Conservation (phyloP, 2,113 vertebrate species). For the Poecile atricapillus region DNA sequence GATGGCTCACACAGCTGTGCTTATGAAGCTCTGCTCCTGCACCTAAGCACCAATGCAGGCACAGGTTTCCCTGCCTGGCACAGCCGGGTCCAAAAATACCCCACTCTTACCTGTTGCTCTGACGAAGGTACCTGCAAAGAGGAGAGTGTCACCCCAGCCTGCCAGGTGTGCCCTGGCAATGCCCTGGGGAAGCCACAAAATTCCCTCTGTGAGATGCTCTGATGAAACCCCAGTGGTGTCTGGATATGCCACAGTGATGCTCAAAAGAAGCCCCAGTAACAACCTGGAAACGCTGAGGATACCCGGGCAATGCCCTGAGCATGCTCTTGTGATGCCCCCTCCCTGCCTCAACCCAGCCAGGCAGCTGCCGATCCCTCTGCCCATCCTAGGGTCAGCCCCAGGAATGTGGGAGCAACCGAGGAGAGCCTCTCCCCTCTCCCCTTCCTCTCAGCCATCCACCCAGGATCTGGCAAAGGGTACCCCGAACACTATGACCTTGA, state of each 20-base stretch:
- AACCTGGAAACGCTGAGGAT: neutral
- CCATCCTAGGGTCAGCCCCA: neutral
- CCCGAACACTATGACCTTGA: neutral
- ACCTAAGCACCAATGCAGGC: rapidly evolving
- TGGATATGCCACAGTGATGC: neutral
- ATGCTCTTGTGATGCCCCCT: neutral
- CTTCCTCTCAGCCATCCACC: neutral
- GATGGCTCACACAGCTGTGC: rapidly evolving
- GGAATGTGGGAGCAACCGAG: rapidly evolving
- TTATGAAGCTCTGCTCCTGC: neutral
- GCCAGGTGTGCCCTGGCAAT: neutral
- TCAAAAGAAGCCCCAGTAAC: neutral
- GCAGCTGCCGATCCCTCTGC: neutral
- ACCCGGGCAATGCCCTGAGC: no score
- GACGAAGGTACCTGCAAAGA: neutral
- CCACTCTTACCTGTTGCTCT: neutral
- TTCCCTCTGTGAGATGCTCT: neutral
- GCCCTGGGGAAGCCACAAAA: neutral
- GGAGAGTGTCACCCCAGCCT: neutral
- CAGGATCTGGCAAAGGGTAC: neutral
- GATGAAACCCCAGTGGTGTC: neutral
- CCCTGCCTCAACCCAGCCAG: neutral
- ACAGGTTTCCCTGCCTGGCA: neutral
- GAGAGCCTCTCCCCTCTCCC: neutral
- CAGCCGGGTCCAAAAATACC: neutral